These are phyloP conservation scores for Hormiphora californensis DNA, from an alignment of 37 sponge, comb jelly and placozoan species.

Conservation along the genomic window DNA sequence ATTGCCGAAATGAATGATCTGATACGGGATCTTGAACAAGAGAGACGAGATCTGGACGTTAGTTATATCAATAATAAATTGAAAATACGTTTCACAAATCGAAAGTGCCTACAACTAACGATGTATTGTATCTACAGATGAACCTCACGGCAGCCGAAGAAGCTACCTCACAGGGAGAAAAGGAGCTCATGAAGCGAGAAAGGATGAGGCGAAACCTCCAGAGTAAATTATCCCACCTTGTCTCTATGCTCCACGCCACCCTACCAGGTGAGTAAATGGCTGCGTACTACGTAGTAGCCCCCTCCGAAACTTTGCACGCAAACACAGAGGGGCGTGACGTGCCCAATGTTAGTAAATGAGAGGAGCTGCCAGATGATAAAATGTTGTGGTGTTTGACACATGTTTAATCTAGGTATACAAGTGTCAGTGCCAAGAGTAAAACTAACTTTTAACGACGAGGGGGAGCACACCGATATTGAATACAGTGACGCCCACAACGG, in stretches of 20 bases:
- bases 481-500: constrained; percentile 29
- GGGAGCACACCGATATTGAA: constrained; percentile 25
- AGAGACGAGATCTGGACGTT: constrained; percentile 25
- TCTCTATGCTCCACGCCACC: constrained; percentile 41
- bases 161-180: not conserved
- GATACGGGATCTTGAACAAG: not conserved
- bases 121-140: too few species aligned
- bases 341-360: too few species aligned
- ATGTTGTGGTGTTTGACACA: too few species aligned
- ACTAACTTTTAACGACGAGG: constrained; percentile 19
- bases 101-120: too few species aligned
- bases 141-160: constrained; percentile 35
- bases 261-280: not conserved
- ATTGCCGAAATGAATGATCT: constrained; percentile 13
- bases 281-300: too few species aligned
- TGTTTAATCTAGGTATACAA: constrained; percentile 25
- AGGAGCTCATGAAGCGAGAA: constrained; percentile 33
- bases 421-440: constrained; percentile 41
- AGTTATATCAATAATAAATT: not conserved
- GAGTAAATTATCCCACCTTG: constrained; percentile 37
- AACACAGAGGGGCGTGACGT: too few species aligned
- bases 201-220: constrained; percentile 33
- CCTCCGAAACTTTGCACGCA: too few species aligned
- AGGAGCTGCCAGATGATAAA: too few species aligned
- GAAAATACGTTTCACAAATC: too few species aligned